Evolutionary conservation across 2,113 vertebrate genomes (phyloP).

Genomic region (Tragelaphus buxtoni): DNA sequence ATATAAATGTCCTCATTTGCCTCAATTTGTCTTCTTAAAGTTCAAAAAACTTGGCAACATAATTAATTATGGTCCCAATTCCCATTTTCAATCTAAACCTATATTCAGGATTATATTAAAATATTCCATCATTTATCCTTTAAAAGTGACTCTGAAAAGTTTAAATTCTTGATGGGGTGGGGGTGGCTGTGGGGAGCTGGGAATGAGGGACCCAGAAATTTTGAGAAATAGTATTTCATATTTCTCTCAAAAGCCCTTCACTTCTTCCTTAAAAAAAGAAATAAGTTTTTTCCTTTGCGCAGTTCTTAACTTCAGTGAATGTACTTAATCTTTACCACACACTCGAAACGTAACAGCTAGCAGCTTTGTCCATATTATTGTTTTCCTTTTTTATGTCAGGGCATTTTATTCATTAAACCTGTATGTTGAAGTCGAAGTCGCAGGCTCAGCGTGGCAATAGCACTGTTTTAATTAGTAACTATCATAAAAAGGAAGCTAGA

Average conservation of each 20-base stretch:
- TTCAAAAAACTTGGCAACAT: conserved; percentile 43
- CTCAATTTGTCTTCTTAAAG: conserved; percentile 8
- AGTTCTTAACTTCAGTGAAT: background rate
- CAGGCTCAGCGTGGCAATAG: conserved; percentile 14
- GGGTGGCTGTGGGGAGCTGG: background rate
- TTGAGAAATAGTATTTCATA: background rate
- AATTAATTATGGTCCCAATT: conserved; percentile 75
- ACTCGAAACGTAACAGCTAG: background rate
- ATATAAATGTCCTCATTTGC: conserved; percentile 16
- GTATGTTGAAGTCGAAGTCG: background rate
- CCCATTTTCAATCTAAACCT: conserved; percentile 73
- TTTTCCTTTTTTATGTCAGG: conserved; percentile 50
- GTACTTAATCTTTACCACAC: conserved; percentile 34
- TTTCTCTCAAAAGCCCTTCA: background rate
- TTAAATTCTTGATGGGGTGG: background rate
- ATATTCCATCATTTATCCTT: conserved; percentile 1
- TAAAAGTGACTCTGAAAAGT: background rate
- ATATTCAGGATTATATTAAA: conserved; percentile 66
- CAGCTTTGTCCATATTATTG: background rate
- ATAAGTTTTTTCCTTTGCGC: background rate
- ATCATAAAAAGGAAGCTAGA: conserved; percentile 57
- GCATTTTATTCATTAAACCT: conserved; percentile 60
- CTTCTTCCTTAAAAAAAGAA: background rate
- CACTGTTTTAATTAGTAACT: conserved; percentile 69
- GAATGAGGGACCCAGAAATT: background rate